Conservation (phyloP, 2,888 invertebrate genomes). For the Operophtera brumata region DNA sequence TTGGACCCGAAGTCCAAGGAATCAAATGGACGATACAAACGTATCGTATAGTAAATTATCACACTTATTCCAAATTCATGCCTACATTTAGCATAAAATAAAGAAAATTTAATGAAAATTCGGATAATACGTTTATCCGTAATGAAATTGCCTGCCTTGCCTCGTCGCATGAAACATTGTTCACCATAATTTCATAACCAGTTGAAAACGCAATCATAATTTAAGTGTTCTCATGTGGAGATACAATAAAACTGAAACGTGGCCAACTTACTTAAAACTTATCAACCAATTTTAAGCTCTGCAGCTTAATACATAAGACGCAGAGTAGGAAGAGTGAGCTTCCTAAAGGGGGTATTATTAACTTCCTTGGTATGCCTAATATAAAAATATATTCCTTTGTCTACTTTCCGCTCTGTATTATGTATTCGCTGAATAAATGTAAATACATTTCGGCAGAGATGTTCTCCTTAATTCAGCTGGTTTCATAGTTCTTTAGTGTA, state of each 20-base stretch:
- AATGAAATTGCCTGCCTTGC: constrained; percentile 1
- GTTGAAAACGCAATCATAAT: constrained; percentile 26
- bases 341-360: constrained; percentile 20
- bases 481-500: constrained; percentile 26
- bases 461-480: constrained; percentile 41
- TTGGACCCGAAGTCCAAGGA: no score
- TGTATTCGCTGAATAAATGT: constrained; percentile 50
- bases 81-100: neutral
- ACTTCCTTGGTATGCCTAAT: constrained; percentile 28
- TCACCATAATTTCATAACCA: constrained; percentile 21
- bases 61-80: neutral
- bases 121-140: neutral
- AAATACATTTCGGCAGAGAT: constrained; percentile 40
- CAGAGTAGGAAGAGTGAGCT: neutral
- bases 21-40: no score
- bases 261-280: constrained; percentile 18
- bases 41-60: no score
- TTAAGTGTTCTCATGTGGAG: constrained; percentile 25
- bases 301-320: neutral
- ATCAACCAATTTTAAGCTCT: constrained; percentile 2
- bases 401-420: constrained; percentile 34
- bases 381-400: constrained; percentile 34
- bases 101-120: constrained; percentile 3
- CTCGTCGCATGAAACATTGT: constrained; percentile 8
- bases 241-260: constrained; percentile 24